Evolutionary conservation across 2,888 invertebrate genomes (phyloP).

Genomic region (Capitulum mitella): DNA sequence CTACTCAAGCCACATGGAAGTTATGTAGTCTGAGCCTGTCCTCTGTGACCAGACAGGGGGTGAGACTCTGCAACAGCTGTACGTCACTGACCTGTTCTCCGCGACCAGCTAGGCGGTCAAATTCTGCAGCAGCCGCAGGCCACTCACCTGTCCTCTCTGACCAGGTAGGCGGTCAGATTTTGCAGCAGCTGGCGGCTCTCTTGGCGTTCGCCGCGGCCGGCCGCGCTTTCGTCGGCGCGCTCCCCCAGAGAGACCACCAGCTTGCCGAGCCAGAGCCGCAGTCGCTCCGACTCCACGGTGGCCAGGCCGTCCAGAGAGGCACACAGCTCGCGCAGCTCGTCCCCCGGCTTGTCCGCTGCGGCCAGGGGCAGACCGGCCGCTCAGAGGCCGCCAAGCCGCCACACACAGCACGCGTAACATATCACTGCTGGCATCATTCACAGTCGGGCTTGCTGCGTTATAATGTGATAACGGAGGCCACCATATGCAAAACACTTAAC

Average conservation of each 20-base stretch:
- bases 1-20: too few relatives aligned
- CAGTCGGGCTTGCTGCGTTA: too few relatives aligned
- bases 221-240: conserved; percentile 44
- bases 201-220: conserved; percentile 41
- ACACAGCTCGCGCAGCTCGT: conserved; percentile 48
- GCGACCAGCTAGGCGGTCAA: conserved; percentile 31
- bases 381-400: conserved; percentile 46
- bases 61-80: conserved; percentile 17
- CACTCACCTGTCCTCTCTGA: background rate
- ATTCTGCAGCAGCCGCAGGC: conserved; percentile 31
- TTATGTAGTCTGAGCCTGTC: too few relatives aligned
- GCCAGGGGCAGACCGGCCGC: background rate
- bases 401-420: too few relatives aligned
- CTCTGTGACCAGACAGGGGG: conserved; percentile 31
- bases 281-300: conserved; percentile 54
- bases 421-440: too few relatives aligned
- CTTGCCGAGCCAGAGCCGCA: conserved; percentile 50
- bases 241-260: conserved; percentile 40
- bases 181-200: conserved; percentile 32
- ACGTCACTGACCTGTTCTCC: background rate
- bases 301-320: conserved; percentile 59
- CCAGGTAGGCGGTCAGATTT: conserved; percentile 32
- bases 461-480: too few relatives aligned
- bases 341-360: conserved; percentile 4
- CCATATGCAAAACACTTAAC: too few relatives aligned